Evolutionary conservation across 2,888 invertebrate species (phyloP), one percentile per base, ranked within the genome.

Genomic region (Limnephilus auricula): DNA sequence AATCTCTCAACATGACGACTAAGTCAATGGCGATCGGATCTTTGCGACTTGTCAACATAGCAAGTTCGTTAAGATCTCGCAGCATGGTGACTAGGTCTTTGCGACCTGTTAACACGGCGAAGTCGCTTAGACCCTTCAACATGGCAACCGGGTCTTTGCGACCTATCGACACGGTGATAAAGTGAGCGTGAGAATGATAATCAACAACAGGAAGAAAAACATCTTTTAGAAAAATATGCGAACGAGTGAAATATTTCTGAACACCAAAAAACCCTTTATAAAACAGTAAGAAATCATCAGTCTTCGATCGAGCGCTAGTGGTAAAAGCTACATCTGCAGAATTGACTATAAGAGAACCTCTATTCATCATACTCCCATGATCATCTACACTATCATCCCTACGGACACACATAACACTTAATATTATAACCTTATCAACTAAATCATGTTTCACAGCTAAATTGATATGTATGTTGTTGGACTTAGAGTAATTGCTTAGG

Each of bases 241-340:
- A 92, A 92, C 91, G 84, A 90, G 89, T 92, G 91, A 45, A 78
- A 87, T 89, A 83, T 86, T 31, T 79, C 40, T 92, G 91, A 92
- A 92, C 92, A 92, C 89, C 91, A 45, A 91, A 45, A 45, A 91
- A 92, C 79, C 88, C 88, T 89, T 92, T 92, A 92, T 84, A 92
- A 92, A 91, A 91, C 89, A 92, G 91, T 92, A 92, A 92, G 92
- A 92, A 92, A 92, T 90, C 91, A 89, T 93, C 93, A 93, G 93
- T 93, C 93, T 93, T 93, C 90, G 86, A 86, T 91, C 92, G 92
- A 93, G 91, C 91, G 90, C 91, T 92, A 92, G 89, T 90, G 87
- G 88, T 91, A 91, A 78, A 91, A 92, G 92, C 92, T 92, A 92
- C 45, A 50, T 65, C 84, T 80, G 92, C 92, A 90, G 90, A 90